A percentile compares a stretch with the other conserved stretches of the same genome.
These are phyloP conservation scores for Tragelaphus imberbis DNA, from an alignment of 2,113 vertebrate species.

Conservation along the genomic window DNA sequence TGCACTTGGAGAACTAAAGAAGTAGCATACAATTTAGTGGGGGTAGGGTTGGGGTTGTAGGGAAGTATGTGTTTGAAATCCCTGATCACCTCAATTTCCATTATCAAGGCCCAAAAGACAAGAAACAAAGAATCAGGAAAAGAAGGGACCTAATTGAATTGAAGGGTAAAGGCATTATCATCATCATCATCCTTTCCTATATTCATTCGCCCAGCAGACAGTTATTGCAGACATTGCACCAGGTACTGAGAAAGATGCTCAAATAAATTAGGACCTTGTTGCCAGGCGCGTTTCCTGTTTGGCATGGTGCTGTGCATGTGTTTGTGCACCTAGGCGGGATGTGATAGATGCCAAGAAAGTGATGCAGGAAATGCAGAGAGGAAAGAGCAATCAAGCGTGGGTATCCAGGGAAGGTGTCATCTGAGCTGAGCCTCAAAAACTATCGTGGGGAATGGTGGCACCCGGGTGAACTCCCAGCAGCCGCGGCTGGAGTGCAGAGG, in stretches of 20 bases:
- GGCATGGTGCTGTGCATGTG: background rate
- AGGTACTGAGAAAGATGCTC: background rate
- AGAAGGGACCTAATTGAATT: background rate
- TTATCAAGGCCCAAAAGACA: background rate
- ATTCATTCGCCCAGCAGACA: background rate
- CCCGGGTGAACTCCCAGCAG: background rate
- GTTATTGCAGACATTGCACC: background rate
- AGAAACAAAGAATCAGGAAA: background rate
- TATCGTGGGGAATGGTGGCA: background rate
- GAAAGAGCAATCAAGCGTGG: background rate
- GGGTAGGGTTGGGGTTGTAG: too few relatives aligned
- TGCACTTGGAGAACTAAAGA: background rate
- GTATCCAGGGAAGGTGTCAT: background rate
- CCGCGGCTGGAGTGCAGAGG: background rate
- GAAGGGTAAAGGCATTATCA: background rate
- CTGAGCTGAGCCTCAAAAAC: background rate
- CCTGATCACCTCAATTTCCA: background rate
- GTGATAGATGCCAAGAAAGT: background rate
- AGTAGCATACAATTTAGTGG: background rate
- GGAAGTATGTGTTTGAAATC: background rate
- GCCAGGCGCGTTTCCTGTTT: background rate
- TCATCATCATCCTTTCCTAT: background rate
- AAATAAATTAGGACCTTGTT: background rate
- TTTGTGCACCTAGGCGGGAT: background rate
- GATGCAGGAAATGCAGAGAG: background rate